These are phyloP conservation scores for Tenrec ecaudatus DNA, from an alignment of 2,113 vertebrate species.

Conservation along the genomic window DNA sequence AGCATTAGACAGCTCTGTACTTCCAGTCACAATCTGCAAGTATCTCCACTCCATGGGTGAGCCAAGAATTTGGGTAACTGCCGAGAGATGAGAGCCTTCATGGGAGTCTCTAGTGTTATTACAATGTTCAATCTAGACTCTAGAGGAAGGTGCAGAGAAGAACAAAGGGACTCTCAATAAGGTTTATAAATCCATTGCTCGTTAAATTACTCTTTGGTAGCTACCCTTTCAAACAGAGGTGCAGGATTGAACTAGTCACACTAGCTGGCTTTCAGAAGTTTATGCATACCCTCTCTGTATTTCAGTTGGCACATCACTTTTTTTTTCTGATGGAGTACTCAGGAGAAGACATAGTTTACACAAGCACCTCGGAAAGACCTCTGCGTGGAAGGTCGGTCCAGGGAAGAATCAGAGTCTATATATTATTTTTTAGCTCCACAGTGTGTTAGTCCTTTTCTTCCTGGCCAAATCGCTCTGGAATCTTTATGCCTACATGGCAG, in stretches of 20 bases:
- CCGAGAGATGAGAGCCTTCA: background rate
- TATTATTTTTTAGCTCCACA: background rate
- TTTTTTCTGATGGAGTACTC: background rate
- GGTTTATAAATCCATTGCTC: background rate
- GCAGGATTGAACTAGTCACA: accelerated
- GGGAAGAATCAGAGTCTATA: background rate
- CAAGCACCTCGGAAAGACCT: background rate
- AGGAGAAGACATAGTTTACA: background rate
- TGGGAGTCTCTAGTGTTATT: background rate
- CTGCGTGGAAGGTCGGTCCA: background rate
- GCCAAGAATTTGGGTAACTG: background rate
- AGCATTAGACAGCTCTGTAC: background rate
- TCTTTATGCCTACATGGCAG: background rate
- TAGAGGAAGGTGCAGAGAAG: background rate
- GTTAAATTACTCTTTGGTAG: accelerated
- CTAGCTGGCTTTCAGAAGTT: background rate
- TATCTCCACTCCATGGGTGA: background rate
- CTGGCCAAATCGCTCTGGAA: background rate
- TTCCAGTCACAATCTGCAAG: background rate
- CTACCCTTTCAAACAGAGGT: background rate
- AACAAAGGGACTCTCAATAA: background rate
- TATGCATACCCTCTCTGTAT: too few species aligned
- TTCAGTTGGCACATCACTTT: accelerated
- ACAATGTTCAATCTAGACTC: background rate
- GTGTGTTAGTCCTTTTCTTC: background rate